A percentile compares a stretch with the other conserved stretches of the same genome.
Evolutionary conservation across 2,888 invertebrate species (phyloP).

Genomic region (Spodoptera picta): DNA sequence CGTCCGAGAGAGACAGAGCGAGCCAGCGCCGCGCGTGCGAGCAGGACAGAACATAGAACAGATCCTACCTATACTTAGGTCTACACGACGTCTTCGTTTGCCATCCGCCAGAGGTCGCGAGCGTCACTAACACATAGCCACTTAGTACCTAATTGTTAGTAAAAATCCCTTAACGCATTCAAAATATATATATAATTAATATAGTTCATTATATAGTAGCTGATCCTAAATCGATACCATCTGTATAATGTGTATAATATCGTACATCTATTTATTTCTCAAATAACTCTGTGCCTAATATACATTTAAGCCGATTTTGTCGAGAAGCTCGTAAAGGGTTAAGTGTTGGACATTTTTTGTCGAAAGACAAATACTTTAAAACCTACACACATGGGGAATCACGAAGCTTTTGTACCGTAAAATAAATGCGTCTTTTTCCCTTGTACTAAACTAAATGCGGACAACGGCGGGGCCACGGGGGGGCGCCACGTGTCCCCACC

Average conservation of each 20-base stretch:
- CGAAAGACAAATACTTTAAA: slow-evolving; percentile 62
- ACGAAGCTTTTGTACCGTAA: slow-evolving; percentile 65
- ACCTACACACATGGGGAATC: slow-evolving; percentile 58
- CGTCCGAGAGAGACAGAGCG: slow-evolving; percentile 62
- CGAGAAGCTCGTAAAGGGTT: slow-evolving; percentile 84
- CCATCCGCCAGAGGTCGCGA: slow-evolving; percentile 67
- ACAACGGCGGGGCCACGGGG: slow-evolving; percentile 1
- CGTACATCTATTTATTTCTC: slow-evolving; percentile 80
- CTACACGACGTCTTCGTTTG: slow-evolving; percentile 59
- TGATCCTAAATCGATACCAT: slow-evolving; percentile 79
- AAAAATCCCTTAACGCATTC: slow-evolving; percentile 88
- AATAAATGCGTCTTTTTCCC: slow-evolving; percentile 64
- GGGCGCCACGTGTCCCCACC: not conserved
- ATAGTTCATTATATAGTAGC: slow-evolving; percentile 79
- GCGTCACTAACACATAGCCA: slow-evolving; percentile 75
- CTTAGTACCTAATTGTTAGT: slow-evolving; percentile 86
- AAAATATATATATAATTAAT: slow-evolving; percentile 85
- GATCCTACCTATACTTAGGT: slow-evolving; percentile 72
- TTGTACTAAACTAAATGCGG: slow-evolving; percentile 63
- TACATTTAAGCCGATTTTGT: slow-evolving; percentile 86
- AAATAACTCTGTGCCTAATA: slow-evolving; percentile 87
- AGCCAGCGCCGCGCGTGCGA: slow-evolving; percentile 59
- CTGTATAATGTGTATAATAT: slow-evolving; percentile 84
- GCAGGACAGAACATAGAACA: slow-evolving; percentile 63
- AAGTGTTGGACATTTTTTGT: slow-evolving; percentile 75